Conservation (phyloP, 2,888 invertebrate genomes). For the Oconnorella tubifera region DNA sequence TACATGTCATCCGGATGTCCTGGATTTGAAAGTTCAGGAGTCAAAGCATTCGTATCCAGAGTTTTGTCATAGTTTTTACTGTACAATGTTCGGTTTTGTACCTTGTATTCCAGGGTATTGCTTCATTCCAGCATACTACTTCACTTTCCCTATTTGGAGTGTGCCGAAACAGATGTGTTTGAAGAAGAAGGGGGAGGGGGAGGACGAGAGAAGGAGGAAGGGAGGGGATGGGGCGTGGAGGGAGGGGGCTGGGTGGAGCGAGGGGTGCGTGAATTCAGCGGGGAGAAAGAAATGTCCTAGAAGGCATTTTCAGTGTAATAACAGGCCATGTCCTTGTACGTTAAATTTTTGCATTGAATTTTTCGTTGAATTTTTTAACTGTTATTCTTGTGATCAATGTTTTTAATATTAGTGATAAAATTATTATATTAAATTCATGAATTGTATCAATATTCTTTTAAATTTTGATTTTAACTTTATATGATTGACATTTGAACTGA, state of each 20-base stretch:
- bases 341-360: background rate
- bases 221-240: background rate
- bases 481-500: no score
- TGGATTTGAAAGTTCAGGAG: background rate
- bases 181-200: background rate
- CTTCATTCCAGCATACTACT: constrained; percentile 18
- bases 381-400: no score
- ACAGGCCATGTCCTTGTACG: background rate
- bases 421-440: no score
- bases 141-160: constrained; percentile 43
- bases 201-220: background rate
- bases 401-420: no score
- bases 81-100: constrained; percentile 18
- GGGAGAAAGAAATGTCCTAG: background rate
- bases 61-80: constrained; percentile 17
- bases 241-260: background rate
- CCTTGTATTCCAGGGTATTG: constrained; percentile 16
- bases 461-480: no score
- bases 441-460: no score
- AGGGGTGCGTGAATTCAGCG: background rate
- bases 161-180: constrained; percentile 65
- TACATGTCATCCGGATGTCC: background rate
- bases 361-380: no score
- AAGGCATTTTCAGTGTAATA: background rate
- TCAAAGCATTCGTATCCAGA: background rate